A percentile compares a stretch with the other conserved stretches of the same genome.
Conservation (phyloP, 2,113 vertebrate genomes). For the Azemiops feae region DNA sequence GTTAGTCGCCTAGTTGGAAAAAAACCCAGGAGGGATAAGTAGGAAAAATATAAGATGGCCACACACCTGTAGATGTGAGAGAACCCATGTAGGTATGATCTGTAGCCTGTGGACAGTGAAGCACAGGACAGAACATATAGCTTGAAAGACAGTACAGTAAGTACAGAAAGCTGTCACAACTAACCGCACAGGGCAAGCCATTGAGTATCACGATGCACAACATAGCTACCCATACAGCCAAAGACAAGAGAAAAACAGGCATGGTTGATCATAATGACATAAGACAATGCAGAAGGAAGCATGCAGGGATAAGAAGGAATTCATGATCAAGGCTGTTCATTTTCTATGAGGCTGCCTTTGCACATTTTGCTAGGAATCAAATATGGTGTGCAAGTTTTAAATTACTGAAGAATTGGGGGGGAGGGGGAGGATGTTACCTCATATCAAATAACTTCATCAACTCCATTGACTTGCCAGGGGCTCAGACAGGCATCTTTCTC, state of each 20-base stretch:
- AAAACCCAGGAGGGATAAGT: neutral
- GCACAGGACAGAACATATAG: constrained; percentile 1
- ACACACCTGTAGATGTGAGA: neutral
- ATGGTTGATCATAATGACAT: neutral
- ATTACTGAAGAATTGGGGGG: neutral
- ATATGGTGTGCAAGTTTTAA: neutral
- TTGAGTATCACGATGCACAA: neutral
- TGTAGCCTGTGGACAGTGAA: constrained; percentile 9
- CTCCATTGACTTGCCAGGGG: neutral
- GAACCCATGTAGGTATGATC: neutral
- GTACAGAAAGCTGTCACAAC: neutral
- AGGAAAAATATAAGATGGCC: neutral
- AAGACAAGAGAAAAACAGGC: neutral
- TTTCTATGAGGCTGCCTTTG: neutral
- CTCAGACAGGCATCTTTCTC: neutral
- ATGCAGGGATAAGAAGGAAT: neutral
- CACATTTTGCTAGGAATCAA: neutral
- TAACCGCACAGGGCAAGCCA: neutral
- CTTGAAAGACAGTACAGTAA: neutral
- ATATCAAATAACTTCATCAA: neutral
- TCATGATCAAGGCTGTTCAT: neutral
- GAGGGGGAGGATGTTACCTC: neutral
- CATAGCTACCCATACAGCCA: neutral
- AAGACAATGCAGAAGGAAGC: neutral
- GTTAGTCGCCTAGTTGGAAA: neutral